These are phyloP conservation scores for Otus scops DNA, from an alignment of 2,797 vertebrate genomes.

Conservation along the genomic window DNA sequence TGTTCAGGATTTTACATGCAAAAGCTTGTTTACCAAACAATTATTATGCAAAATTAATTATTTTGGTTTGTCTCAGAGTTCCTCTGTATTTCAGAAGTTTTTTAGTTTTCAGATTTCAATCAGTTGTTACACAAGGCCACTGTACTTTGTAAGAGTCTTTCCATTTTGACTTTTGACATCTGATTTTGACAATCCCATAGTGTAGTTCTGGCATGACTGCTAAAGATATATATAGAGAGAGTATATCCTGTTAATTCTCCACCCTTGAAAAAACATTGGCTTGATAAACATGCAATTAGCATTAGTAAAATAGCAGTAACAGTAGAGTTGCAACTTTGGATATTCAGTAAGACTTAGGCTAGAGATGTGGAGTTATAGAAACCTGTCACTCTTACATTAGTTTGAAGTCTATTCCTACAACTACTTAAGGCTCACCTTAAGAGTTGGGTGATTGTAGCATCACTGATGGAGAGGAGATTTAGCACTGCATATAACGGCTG, in stretches of 20 bases:
- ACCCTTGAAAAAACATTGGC: background rate
- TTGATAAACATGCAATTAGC: background rate
- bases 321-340: background rate
- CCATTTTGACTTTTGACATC: background rate
- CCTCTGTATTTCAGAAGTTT: background rate
- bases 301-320: background rate
- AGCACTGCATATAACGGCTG: background rate
- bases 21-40: background rate
- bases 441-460: background rate
- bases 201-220: background rate
- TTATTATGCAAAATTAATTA: background rate
- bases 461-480: background rate
- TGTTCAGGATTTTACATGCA: background rate
- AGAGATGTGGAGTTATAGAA: background rate
- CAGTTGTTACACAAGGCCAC: background rate
- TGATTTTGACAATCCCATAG: background rate
- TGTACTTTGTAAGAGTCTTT: background rate
- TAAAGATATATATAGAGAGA: background rate
- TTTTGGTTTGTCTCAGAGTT: background rate
- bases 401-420: background rate
- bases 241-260: background rate
- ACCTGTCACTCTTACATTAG: background rate
- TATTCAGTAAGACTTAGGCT: background rate
- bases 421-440: background rate
- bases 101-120: background rate